Percentiles rank a stretch among this genome's conserved stretches.
Evolutionary conservation across 35 echinoderm and acorn worm genomes (phyloP).

Genomic region (Apostichopus parvimensis): DNA sequence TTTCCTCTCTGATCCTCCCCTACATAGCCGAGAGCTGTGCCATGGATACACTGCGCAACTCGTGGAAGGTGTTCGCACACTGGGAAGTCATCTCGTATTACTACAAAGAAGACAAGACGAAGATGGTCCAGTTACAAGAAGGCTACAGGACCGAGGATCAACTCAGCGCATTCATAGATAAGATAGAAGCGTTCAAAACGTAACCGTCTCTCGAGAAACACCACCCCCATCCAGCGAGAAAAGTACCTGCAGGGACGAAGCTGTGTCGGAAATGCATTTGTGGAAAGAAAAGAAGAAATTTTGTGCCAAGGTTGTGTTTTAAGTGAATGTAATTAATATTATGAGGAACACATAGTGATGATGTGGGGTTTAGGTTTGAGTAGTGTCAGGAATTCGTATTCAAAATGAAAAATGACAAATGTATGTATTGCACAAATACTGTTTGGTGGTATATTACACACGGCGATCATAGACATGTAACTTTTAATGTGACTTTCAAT

Average conservation of each 20-base stretch:
- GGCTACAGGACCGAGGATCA: slow-evolving; percentile 76
- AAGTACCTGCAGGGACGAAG: neutral
- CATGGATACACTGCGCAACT: slow-evolving; percentile 92
- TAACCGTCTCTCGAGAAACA: neutral
- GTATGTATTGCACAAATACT: neutral
- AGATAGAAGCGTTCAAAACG: slow-evolving; percentile 75
- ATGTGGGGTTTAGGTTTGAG: too few relatives aligned
- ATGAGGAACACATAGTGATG: too few relatives aligned
- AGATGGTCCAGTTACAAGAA: slow-evolving; percentile 81
- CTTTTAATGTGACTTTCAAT: neutral
- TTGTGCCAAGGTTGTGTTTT: neutral
- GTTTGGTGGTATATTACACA: neutral
- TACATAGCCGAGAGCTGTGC: slow-evolving; percentile 83
- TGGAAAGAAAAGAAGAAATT: neutral
- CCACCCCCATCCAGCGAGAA: too few relatives aligned
- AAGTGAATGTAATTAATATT: neutral
- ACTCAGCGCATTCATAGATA: slow-evolving; percentile 79
- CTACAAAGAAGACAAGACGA: slow-evolving; percentile 73
- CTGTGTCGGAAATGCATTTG: neutral
- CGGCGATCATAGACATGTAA: neutral
- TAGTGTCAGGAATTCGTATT: too few relatives aligned
- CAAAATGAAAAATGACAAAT: neutral
- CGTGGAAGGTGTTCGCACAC: slow-evolving; percentile 74
- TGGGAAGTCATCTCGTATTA: slow-evolving; percentile 86
- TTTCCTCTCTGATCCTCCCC: neutral